These are phyloP conservation scores for Myripristis jacobus DNA, from an alignment of 2,797 vertebrate genomes.

Conservation along the genomic window DNA sequence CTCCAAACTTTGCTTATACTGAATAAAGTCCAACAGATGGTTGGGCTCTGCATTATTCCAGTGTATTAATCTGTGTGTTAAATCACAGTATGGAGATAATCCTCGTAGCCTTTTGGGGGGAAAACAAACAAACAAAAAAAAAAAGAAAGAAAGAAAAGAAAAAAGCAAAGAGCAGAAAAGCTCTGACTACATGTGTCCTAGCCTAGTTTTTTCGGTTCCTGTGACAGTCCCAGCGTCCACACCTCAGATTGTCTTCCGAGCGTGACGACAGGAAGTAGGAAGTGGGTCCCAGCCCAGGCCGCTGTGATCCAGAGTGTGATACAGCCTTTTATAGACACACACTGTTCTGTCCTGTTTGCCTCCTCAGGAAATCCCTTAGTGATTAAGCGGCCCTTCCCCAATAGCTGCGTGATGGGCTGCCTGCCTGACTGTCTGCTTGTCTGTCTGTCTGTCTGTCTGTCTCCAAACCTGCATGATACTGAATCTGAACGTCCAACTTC, in stretches of 20 bases:
- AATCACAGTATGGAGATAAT: no score
- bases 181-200: neutral
- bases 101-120: no score
- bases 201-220: neutral
- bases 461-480: no score
- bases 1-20: no score
- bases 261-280: slow-evolving; percentile 54
- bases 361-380: slow-evolving; percentile 62
- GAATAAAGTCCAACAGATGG: no score
- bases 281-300: slow-evolving; percentile 33
- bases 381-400: slow-evolving; percentile 54
- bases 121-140: no score
- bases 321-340: slow-evolving; percentile 17
- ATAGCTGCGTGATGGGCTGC: slow-evolving; percentile 18
- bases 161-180: neutral
- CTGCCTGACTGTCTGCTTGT: no score
- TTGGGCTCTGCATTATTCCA: no score
- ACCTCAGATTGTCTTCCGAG: slow-evolving; percentile 12
- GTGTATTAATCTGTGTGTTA: no score
- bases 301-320: slow-evolving; percentile 7
- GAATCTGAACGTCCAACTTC: no score
- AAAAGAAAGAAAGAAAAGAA: no score
- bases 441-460: neutral
- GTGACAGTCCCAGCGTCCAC: slow-evolving; percentile 4
- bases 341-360: slow-evolving; percentile 24